Evolutionary conservation across 2,888 invertebrate genomes (phyloP).

Genomic region (Phoenoteleia sp.): DNA sequence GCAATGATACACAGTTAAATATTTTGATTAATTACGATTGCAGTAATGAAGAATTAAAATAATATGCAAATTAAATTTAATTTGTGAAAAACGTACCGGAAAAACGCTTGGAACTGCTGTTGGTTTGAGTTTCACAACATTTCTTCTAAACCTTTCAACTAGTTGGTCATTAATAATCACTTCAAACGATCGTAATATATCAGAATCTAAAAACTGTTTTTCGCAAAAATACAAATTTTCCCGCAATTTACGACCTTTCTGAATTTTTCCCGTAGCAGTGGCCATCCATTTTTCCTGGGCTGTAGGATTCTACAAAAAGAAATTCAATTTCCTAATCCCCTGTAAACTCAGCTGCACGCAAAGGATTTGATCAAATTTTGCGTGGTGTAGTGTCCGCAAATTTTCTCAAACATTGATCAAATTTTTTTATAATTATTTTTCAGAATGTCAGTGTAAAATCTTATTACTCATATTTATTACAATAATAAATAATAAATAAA

Average conservation of each 20-base stretch:
- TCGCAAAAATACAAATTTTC: slow-evolving; percentile 17
- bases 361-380: too few species aligned
- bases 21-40: too few species aligned
- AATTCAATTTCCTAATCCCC: too few species aligned
- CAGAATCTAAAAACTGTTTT: not conserved
- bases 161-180: not conserved
- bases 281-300: slow-evolving; percentile 8
- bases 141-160: not conserved
- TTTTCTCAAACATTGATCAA: too few species aligned
- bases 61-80: not conserved
- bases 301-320: not conserved
- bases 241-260: not conserved
- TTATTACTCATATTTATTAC: too few species aligned
- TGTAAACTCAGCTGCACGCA: too few species aligned
- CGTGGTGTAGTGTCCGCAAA: too few species aligned
- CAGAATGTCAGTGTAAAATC: too few species aligned
- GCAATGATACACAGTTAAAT: too few species aligned
- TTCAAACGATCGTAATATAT: slow-evolving; percentile 12
- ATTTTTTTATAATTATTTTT: too few species aligned
- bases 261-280: slow-evolving; percentile 1
- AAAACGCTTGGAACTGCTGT: slow-evolving; percentile 15
- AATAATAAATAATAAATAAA: too few species aligned
- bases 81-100: slow-evolving; percentile 9
- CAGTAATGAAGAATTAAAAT: too few species aligned
- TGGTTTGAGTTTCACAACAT: slow-evolving; percentile 2